A percentile compares a stretch with the other conserved stretches of the same genome.
These are phyloP conservation scores for Tonatia bakeri DNA, from an alignment of 2,113 vertebrate species.

Conservation along the genomic window DNA sequence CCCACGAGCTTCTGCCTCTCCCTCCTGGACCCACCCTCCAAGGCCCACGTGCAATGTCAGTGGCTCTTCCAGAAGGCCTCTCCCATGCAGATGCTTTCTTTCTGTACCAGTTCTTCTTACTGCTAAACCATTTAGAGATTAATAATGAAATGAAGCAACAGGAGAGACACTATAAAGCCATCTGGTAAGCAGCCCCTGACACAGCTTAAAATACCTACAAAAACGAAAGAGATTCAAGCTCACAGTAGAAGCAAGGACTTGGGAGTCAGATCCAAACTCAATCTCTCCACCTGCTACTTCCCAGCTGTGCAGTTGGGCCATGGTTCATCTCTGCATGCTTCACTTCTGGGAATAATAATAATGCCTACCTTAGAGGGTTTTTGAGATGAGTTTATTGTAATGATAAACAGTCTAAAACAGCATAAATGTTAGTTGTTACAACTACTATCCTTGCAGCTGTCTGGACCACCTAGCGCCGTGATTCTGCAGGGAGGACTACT, in stretches of 20 bases:
- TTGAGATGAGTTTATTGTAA: background rate
- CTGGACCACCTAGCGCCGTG: background rate
- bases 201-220: slow-evolving; percentile 60
- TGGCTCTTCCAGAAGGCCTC: slow-evolving; percentile 9
- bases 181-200: slow-evolving; percentile 55
- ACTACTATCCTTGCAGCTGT: background rate
- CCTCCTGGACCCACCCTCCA: background rate
- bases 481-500: too few species aligned
- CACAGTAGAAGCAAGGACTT: background rate
- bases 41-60: background rate
- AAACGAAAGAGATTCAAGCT: background rate
- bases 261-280: background rate
- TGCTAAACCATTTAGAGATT: slow-evolving; percentile 63
- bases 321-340: background rate
- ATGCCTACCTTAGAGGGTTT: background rate
- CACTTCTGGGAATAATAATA: background rate
- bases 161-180: slow-evolving; percentile 66
- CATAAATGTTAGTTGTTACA: background rate
- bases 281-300: background rate
- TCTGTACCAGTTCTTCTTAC: slow-evolving; percentile 35
- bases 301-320: background rate
- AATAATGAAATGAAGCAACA: slow-evolving; percentile 66
- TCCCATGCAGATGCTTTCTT: background rate
- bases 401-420: background rate
- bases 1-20: background rate